Evolutionary conservation across 2,888 invertebrate species (phyloP).

Genomic region (Fragum whitleyi): DNA sequence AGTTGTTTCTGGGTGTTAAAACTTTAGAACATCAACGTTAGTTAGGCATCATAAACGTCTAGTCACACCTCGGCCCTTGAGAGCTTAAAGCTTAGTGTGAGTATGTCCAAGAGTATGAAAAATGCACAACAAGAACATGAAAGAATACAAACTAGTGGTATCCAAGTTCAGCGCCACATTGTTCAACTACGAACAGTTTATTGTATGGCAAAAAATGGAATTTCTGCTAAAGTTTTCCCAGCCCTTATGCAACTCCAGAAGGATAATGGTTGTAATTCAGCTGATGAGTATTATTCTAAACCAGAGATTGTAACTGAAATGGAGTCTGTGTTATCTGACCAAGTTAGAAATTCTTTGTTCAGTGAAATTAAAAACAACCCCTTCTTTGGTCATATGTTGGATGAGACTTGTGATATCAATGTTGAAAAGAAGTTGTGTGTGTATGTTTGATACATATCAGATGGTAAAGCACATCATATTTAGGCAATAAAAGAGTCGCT

Average conservation of each 20-base stretch:
- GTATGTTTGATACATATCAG: slow-evolving; percentile 27
- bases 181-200: slow-evolving; percentile 21
- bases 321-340: slow-evolving; percentile 19
- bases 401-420: too few species aligned
- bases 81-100: neutral
- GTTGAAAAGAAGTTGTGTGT: slow-evolving; percentile 29
- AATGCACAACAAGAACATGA: neutral
- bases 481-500: slow-evolving; percentile 22
- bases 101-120: neutral
- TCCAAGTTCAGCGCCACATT: neutral
- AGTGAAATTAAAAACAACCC: slow-evolving; percentile 19
- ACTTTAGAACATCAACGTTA: slow-evolving; percentile 19
- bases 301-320: slow-evolving; percentile 31
- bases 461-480: slow-evolving; percentile 23
- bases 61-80: neutral
- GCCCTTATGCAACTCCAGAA: slow-evolving; percentile 14
- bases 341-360: slow-evolving; percentile 1
- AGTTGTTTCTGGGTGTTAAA: neutral
- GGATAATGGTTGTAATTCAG: slow-evolving; percentile 23
- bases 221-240: slow-evolving; percentile 22
- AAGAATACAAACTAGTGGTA: neutral
- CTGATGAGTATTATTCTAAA: slow-evolving; percentile 5
- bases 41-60: slow-evolving; percentile 9
- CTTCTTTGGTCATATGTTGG: slow-evolving; percentile 29
- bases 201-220: slow-evolving; percentile 20